Evolutionary conservation across 2,797 vertebrate species (phyloP), one percentile per base, ranked within the genome.

Genomic region (Otus scops): DNA sequence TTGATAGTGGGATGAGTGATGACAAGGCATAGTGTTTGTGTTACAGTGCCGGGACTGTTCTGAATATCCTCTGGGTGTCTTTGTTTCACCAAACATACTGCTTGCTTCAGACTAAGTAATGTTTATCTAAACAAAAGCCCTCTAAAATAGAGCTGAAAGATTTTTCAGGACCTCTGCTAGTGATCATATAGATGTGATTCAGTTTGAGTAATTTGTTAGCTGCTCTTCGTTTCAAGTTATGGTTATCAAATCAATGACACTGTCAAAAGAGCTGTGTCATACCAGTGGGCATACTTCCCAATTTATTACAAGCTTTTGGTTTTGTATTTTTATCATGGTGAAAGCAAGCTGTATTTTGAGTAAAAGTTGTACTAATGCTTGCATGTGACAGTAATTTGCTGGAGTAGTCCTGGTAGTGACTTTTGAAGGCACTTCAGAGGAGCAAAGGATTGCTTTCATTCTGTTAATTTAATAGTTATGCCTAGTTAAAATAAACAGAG

Each of bases 261-360:
- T 71, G 39, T 79, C 56, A 51, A 23, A 92, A 76, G 76, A 94
- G 81, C 88, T 96, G 78, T 89, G 88, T 95, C 88, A 57, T 70
- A 69, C 43, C 74, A n/a, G 24, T 67, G 45, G 67, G 92, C 79
- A 81, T 22, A 27, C n/a, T 88, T 93, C 92, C 89, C 85, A 89
- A 71, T 16, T 48, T 76, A 20, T 11, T 94, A 32, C 59, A 60
- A 61, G 68, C 79, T 53, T 75, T 87, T 63, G 77, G 41, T 7
- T 26, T 87, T 34, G 28, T 80, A 34, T 54, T 84, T 59, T 89
- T 69, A 13, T 45, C 68, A 56, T 34, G 56, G 34, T 64, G 85
- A 26, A 74, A 85, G 68, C 28, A 71, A 67, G 64, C 28, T 75
- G 68, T 54, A 11, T 67, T 75, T 69, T n/a, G 51, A 77, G n/a